These are phyloP conservation scores for Lepilemur ruficaudatus DNA, from an alignment of 2,797 vertebrate species.

Conservation along the genomic window DNA sequence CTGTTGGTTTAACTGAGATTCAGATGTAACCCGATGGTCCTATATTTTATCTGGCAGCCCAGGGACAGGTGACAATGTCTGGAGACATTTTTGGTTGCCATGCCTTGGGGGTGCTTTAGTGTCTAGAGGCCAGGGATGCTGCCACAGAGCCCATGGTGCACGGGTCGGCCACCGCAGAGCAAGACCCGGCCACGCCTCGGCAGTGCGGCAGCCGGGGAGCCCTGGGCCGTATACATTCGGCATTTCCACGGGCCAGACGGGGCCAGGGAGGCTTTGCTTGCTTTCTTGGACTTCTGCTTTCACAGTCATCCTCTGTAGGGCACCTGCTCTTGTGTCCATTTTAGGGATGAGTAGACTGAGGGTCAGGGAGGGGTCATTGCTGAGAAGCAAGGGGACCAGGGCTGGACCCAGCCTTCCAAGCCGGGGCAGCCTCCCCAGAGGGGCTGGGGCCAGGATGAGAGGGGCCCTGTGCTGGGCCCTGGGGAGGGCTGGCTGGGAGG, in stretches of 20 bases:
- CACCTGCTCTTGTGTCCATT: neutral
- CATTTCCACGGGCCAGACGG: neutral
- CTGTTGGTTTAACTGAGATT: neutral
- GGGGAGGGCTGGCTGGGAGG: neutral
- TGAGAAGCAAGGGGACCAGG: neutral
- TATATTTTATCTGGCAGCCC: neutral
- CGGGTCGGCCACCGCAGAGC: rapidly evolving
- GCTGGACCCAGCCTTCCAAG: neutral
- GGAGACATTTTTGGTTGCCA: neutral
- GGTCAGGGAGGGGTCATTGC: neutral
- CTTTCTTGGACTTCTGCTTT: neutral
- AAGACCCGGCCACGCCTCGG: rapidly evolving
- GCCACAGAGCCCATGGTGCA: rapidly evolving
- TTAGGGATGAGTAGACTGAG: neutral
- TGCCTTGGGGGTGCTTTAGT: neutral
- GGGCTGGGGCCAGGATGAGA: neutral
- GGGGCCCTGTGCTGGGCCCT: neutral
- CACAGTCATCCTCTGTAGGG: neutral
- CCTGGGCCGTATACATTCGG: rapidly evolving
- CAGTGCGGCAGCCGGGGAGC: rapidly evolving
- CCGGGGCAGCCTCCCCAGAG: neutral
- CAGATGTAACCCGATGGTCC: neutral
- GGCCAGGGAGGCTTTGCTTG: neutral
- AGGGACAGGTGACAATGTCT: neutral
- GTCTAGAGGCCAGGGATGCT: neutral